phyloP scores from a whole-genome alignment of 2,888 invertebrate species.

The Metacarcinus magister region DNA sequence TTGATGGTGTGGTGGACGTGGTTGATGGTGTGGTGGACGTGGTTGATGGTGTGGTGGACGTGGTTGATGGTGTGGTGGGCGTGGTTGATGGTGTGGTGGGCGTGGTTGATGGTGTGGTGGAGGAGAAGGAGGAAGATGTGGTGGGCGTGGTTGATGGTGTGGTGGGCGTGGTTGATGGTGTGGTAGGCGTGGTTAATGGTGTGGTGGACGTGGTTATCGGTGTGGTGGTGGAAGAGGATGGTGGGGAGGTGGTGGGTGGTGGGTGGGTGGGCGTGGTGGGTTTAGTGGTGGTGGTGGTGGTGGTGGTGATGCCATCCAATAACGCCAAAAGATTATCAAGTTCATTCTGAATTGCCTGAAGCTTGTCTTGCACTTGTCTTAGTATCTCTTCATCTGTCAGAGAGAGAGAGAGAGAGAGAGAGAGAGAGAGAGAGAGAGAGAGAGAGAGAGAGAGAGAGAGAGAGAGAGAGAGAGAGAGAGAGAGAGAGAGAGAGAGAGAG shows the following conservation, averaged over 20 bases:
- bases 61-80: neutral
- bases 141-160: neutral
- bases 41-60: too few relatives aligned
- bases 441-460: constrained; percentile 29
- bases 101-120: neutral
- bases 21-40: too few relatives aligned
- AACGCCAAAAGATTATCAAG: neutral
- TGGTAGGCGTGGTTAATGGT: neutral
- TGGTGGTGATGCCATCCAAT: neutral
- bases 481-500: constrained; percentile 14
- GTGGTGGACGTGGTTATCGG: neutral
- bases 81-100: neutral
- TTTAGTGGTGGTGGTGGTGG: neutral
- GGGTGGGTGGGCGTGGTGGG: neutral
- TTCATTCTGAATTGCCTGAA: neutral
- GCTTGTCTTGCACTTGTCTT: neutral
- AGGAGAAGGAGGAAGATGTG: neutral
- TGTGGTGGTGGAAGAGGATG: neutral
- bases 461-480: constrained; percentile 14
- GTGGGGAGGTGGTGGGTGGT: neutral
- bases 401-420: constrained; percentile 26
- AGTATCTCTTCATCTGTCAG: neutral
- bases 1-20: too few relatives aligned
- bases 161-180: neutral
- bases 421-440: constrained; percentile 26